Evolutionary conservation across 2,797 vertebrate genomes (phyloP), one percentile per base, ranked within the genome.

Genomic region (Zalophus californianus): DNA sequence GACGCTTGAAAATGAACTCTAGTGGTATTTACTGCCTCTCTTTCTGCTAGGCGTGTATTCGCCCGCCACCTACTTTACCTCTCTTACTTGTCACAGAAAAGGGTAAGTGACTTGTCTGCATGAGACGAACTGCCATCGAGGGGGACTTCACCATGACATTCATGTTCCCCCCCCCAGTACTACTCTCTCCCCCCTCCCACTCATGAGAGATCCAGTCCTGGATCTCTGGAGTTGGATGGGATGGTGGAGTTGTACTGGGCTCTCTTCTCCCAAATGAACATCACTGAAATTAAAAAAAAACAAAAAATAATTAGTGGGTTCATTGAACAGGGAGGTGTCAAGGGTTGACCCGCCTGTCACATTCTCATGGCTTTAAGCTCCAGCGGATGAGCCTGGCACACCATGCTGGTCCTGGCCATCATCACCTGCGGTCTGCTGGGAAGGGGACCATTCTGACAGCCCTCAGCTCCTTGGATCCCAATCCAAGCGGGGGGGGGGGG

Each of bases 211-310:
- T 4, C 35, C 32, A 4, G 23, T 1, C n/a, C n/a, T 20, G 64
- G 52, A 44, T 38, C 56, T 48, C 38, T 7, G 16, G 41, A n/a
- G 0, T 41, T 14, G 32, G 79, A 56, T 82, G 60, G 95, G 32
- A 56, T 72, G 97, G 41, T 0, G n/a, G 77, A 60, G 54, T 64
- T 38, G 64, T 52, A 23, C 27, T n/a, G 29, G 56, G 58, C 48
- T 15, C 52, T 48, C 16, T 95, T 79, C 21, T 41, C 73, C 56
- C 0, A 0, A 64, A 35, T 54, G 56, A 62, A 95, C 54, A 60
- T 93, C 78, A 92, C 20, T 5, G 35, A 2, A 5, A 96, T 80
- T 95, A 68, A 96, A 98, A 97, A 14, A 3, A n/a, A 56, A n/a
- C n/a, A n/a, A 66, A n/a, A 8, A n/a, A 66, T n/a, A 66, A 66